Percentiles rank a stretch among this genome's conserved stretches.
phyloP scores from a whole-genome alignment of 2,888 invertebrate genomes.

The Tridacna crocea region DNA sequence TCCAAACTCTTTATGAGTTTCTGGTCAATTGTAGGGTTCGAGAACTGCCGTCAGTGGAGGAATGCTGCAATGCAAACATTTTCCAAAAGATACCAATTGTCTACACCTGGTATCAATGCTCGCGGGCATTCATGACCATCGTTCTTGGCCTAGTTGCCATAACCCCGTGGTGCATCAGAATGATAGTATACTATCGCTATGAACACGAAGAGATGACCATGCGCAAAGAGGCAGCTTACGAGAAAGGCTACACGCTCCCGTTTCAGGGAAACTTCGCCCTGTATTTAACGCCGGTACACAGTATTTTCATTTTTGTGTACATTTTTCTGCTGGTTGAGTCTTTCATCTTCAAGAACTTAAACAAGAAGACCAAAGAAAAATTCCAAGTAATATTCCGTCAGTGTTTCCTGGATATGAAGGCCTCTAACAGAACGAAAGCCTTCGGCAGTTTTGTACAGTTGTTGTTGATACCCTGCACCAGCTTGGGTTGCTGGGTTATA shows the following conservation, averaged over 20 bases:
- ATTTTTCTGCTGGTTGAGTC: neutral
- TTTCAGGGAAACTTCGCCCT: neutral
- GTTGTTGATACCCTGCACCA: neutral
- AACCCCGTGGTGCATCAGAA: neutral
- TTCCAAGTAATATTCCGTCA: conserved; percentile 3
- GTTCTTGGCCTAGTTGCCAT: neutral
- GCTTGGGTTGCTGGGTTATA: conserved; percentile 5
- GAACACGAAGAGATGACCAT: neutral
- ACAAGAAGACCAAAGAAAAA: neutral
- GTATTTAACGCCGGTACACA: neutral
- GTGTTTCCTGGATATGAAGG: conserved; percentile 18
- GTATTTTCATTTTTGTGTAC: neutral
- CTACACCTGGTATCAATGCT: conserved; percentile 1
- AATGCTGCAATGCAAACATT: conserved; percentile 3
- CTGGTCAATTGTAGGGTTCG: conserved; percentile 1
- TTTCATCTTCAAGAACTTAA: neutral
- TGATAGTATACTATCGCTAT: neutral
- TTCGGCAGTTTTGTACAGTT: neutral
- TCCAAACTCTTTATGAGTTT: conserved; percentile 2
- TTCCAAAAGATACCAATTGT: neutral
- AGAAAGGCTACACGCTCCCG: neutral
- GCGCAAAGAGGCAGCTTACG: neutral
- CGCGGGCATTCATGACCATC: neutral
- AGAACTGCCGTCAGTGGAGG: conserved; percentile 1
- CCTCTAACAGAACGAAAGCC: neutral